Evolutionary conservation across 2,888 invertebrate genomes (phyloP).

Genomic region (Ochropacha duplaris): DNA sequence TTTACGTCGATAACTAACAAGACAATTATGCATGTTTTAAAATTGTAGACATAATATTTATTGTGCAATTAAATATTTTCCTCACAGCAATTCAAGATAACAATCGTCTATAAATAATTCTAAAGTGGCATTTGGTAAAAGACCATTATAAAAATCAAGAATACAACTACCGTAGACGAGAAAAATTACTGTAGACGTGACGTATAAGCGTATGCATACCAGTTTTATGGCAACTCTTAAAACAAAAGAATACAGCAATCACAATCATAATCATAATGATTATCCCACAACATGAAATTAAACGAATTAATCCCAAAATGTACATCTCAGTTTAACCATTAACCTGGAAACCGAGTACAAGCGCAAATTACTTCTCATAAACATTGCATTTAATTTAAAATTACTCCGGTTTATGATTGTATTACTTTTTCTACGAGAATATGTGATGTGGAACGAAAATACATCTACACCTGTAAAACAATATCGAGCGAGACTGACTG

Average conservation of each 20-base stretch:
- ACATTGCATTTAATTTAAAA: conserved; percentile 32
- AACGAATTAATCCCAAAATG: conserved; percentile 29
- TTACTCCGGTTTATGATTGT: conserved; percentile 29
- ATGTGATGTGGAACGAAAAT: background rate
- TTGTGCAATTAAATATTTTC: background rate
- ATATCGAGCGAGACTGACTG: too few relatives aligned
- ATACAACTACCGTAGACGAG: background rate
- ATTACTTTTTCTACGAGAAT: conserved; percentile 33
- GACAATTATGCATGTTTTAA: too few relatives aligned
- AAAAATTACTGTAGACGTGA: background rate
- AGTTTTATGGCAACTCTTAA: conserved; percentile 10
- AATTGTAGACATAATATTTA: background rate
- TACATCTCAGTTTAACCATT: conserved; percentile 35
- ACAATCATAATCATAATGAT: background rate
- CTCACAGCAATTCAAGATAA: background rate
- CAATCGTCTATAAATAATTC: too few relatives aligned
- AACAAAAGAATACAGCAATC: conserved; percentile 11
- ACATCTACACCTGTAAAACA: too few relatives aligned
- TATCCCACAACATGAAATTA: conserved; percentile 14
- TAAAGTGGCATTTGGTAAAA: background rate
- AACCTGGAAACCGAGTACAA: conserved; percentile 39
- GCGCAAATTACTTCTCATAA: conserved; percentile 35
- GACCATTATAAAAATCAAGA: background rate
- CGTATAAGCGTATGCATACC: background rate
- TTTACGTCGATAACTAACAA: background rate